Percentiles rank a stretch among this genome's conserved stretches.
These are phyloP conservation scores for Nylanderia fulva DNA, from an alignment of 1,140 invertebrate genomes.

Conservation along the genomic window DNA sequence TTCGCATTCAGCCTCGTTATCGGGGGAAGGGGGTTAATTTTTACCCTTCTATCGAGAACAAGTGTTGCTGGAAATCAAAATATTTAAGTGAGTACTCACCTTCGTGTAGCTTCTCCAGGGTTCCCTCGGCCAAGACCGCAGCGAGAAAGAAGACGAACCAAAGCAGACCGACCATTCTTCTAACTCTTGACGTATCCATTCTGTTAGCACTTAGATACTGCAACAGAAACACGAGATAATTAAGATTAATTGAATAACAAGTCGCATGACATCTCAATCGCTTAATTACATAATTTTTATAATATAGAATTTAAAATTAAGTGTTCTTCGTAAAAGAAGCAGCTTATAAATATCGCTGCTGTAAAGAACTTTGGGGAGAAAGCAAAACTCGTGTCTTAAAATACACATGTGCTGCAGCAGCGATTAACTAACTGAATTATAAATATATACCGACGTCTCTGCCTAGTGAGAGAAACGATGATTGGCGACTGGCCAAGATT, in stretches of 20 bases:
- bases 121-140: constrained; percentile 78
- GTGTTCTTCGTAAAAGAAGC: no score
- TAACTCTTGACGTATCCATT: constrained; percentile 81
- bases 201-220: constrained; percentile 79
- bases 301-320: no score
- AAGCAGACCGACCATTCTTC: constrained; percentile 77
- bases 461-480: constrained; percentile 23
- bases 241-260: constrained; percentile 35
- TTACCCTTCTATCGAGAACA: no score
- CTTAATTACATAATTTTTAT: neutral
- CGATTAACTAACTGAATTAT: constrained; percentile 59
- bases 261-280: neutral
- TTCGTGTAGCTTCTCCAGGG: constrained; percentile 84
- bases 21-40: no score
- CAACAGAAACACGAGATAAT: constrained; percentile 73
- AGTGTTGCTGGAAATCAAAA: neutral
- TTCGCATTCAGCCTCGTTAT: no score
- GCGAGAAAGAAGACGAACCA: constrained; percentile 78
- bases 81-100: constrained; percentile 75
- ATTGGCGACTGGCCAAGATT: constrained; percentile 65
- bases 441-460: constrained; percentile 54
- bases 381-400: constrained; percentile 39
- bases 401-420: constrained; percentile 37
- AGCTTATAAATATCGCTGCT: no score
- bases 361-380: no score